Base-by-base conservation (phyloP, 2,797 vertebrate genomes). In the Enteromius treurensis region DNA sequence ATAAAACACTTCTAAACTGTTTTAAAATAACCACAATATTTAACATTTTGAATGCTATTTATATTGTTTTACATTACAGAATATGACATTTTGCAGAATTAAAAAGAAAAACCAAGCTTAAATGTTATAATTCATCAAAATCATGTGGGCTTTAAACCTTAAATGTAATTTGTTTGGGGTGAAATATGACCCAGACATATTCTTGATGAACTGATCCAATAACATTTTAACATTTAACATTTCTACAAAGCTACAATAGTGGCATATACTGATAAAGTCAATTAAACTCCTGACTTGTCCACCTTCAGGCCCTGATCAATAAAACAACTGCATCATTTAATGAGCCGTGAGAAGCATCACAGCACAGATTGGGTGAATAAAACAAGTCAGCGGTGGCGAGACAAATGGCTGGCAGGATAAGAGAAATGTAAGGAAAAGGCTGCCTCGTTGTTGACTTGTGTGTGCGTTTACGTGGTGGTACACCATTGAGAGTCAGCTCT, bases 391-490 rank as follows among this genome's bases (percentile, higher is more conserved):
- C 17, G 9, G 34, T 64, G 47, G 81, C 75, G 32, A 77, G 82
- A 80, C 68, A 79, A 85, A 88, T 77, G 78, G 84, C 53, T 60
- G 80, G 64, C 62, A 70, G 64, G 49, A 80, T 75, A 76, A 84
- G 81, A 81, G 64, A 73, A 65, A 75, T 42, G 77, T 77, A 68
- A 37, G 47, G 60, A 80, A 64, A 80, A n/a, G 58, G 40, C 26
- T 60, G 49, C 34, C n/a, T 71, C 77, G 70, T 73, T 84, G 69
- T 82, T 86, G 49, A 86, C 77, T 75, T 49, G 47, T 60, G 32
- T 32, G 76, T 76, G 84, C 64, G 77, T 85, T 75, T 79, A 7
- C 21, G 51, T 74, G 42, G 37, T 67, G 17, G 6, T 40, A 42
- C 34, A 58, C 29, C 78, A 78, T 14, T 69, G 73, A 34, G 70